Evolutionary conservation across 2,888 invertebrate genomes (phyloP), one percentile per base, ranked within the genome.

Genomic region (Dusona sp.): DNA sequence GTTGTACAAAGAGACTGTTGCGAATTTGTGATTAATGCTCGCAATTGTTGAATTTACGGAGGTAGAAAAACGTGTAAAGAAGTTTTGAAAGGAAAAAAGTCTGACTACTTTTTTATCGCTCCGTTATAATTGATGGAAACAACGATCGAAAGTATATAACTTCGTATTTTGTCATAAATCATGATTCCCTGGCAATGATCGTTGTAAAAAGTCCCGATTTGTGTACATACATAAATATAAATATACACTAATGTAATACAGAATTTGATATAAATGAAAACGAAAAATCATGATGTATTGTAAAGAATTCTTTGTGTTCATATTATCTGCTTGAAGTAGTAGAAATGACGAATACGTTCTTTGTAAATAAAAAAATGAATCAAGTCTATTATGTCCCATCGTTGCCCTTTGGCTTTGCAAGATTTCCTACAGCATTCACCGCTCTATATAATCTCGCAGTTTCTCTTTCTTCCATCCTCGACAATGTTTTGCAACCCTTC

Each of bases 31-130:
- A 33, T 48, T 33, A 36, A 73, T 54, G 51, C 54, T 38, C 1
- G 22, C n/a, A 51, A 72, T 70, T 70, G 29, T 54, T n/a, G 29
- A 72, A 38, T 54, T 73, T n/a, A 9, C 54, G 6, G 9, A 7
- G 13, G 25, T 0, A 7, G 16, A 22, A 38, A 38, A 25, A 61
- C 25, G 8, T 16, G 42, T 42, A 19, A 16, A 0, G 74, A 25
- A 42, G 13, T 74, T 25, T 22, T 74, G 9, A 42, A 70, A 45
- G 42, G 29, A 13, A 45, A 45, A 70, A 70, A 7, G 1, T 11
- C 3, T 74, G 7, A 22, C n/a, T 16, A 16, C 19, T 57, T 36
- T 22, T 54, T 51, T 13, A n/a, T 29, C 1, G 1, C 19, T 7
- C 29, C 4, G 13, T 33, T 54, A 36, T 33, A 33, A 54, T 73